Evolutionary conservation across 2,888 invertebrate species (phyloP), one percentile per base, ranked within the genome.

Genomic region (Spodoptera littoralis): DNA sequence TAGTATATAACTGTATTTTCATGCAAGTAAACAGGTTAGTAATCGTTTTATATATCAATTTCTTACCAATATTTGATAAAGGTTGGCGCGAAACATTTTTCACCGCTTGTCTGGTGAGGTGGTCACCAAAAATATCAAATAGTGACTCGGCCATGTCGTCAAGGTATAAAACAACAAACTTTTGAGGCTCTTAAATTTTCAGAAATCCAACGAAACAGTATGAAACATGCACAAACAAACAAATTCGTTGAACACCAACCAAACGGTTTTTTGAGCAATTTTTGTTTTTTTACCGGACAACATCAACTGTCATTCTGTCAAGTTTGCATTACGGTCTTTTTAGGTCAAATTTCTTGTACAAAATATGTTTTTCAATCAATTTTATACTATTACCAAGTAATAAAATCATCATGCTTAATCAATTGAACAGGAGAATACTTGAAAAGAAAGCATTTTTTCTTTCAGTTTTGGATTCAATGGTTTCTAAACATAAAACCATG

Each of bases 31-130:
- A 36, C 30, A 9, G 9, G 6, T 36, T 36, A 6, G 27, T 8
- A 36, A 36, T 8, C 8, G 8, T 36, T 36, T 36, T 8, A 36
- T 6, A 8, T 6, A 8, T 36, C 51, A 66, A 65, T 67, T 71
- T 72, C 77, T 87, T 90, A 92, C 93, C 92, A 56, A 89, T 89
- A 67, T 91, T 92, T 12, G 83, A 82, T 36, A 93, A 65, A 12
- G 93, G 93, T 79, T 92, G 93, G 62, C 92, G 91, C 44, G 87
- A 76, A 64, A 92, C 88, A 89, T 90, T 91, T 84, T 86, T 92
- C 47, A 85, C 77, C 13, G 83, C 72, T 62, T 90, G 88, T 55
- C 87, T 84, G 22, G 85, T 85, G n/a, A 88, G 54, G 58, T 89
- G 89, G 62, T 93, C 91, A 3, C 92, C 90, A 55, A 94, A 93